Evolutionary conservation across 2,888 invertebrate species (phyloP).

Genomic region (Drosophila cognata): DNA sequence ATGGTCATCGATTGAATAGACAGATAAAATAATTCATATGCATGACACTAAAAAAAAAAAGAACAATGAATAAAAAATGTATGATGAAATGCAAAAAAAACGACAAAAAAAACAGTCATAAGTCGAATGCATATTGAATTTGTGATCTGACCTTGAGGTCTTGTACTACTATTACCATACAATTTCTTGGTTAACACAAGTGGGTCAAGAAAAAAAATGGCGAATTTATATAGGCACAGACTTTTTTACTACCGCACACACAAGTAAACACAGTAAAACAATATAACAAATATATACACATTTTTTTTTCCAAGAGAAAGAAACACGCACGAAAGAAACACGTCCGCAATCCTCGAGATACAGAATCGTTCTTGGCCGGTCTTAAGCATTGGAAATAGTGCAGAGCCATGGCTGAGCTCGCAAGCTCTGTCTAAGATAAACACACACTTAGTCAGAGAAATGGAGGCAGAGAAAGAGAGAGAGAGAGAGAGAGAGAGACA

Average conservation of each 20-base stretch:
- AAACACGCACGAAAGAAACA: slow-evolving; percentile 41
- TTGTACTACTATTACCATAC: slow-evolving; percentile 29
- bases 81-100: background rate
- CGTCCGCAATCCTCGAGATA: slow-evolving; percentile 71
- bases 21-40: slow-evolving; percentile 27
- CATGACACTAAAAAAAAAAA: slow-evolving; percentile 32
- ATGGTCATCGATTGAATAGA: slow-evolving; percentile 9
- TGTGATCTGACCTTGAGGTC: slow-evolving; percentile 31
- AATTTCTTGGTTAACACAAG: slow-evolving; percentile 18
- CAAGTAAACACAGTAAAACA: background rate
- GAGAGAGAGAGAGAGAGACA: background rate
- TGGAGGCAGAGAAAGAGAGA: background rate
- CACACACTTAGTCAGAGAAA: slow-evolving; percentile 5
- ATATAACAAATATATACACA: background rate
- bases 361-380: slow-evolving; percentile 72
- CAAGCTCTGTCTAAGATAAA: slow-evolving; percentile 26
- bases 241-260: slow-evolving; percentile 1
- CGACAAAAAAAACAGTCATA: slow-evolving; percentile 1
- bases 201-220: slow-evolving; percentile 25
- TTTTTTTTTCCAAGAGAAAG: background rate
- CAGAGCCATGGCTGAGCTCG: slow-evolving; percentile 28
- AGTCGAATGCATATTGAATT: slow-evolving; percentile 16
- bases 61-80: slow-evolving; percentile 1
- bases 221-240: slow-evolving; percentile 13
- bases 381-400: slow-evolving; percentile 31